A percentile compares a stretch with the other conserved stretches of the same genome.
phyloP scores from a whole-genome alignment of 2,113 vertebrate genomes.

The Melanerpes formicivorus region DNA sequence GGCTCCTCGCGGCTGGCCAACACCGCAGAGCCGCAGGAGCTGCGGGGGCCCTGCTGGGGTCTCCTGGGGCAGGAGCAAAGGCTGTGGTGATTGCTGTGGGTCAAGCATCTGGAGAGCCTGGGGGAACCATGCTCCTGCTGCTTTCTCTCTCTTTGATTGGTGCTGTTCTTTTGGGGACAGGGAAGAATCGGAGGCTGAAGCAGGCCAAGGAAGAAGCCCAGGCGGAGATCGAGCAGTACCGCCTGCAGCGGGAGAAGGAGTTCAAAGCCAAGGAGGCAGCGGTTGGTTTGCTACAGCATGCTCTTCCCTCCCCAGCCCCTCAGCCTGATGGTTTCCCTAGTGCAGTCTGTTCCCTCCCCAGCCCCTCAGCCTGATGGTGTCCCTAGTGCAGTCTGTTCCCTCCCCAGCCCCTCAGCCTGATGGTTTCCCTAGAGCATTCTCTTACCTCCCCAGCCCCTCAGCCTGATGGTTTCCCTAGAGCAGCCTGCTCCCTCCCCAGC shows the following conservation, averaged over 20 bases:
- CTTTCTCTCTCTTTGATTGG: background rate
- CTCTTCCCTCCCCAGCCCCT: background rate
- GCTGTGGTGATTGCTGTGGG: accelerated
- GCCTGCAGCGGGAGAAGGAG: conserved; percentile 95
- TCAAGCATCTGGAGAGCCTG: accelerated
- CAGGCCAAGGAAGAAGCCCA: conserved; percentile 99
- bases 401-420: too few species aligned
- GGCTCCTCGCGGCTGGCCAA: background rate
- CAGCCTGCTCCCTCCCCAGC: too few species aligned
- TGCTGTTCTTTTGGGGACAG: conserved; percentile 65
- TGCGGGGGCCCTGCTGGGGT: accelerated
- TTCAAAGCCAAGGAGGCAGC: conserved; percentile 97
- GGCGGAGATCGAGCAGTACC: conserved; percentile 97
- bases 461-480: too few species aligned
- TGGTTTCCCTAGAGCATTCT: too few species aligned
- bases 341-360: too few species aligned
- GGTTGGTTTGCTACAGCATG: conserved; percentile 67
- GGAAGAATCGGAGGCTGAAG: conserved; percentile 95
- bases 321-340: too few species aligned
- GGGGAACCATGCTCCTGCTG: accelerated
- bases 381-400: too few species aligned
- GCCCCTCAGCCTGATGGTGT: too few species aligned
- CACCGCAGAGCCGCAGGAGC: accelerated
- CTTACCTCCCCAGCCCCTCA: too few species aligned
- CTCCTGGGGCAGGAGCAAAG: background rate